phyloP scores from a whole-genome alignment of 2,888 invertebrate species.

The Hedya salicella region DNA sequence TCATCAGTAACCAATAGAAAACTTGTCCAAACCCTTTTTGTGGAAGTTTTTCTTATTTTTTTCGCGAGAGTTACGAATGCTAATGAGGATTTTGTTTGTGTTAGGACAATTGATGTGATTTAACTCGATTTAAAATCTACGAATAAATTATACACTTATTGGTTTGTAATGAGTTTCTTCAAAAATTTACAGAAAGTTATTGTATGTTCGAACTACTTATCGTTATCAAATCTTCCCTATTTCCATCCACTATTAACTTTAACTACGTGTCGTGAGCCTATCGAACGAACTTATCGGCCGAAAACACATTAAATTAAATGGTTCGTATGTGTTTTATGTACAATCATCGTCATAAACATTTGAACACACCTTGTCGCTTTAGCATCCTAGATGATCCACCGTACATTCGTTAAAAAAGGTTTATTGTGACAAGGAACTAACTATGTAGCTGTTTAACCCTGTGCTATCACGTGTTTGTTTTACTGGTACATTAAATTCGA shows the following conservation, averaged over 20 bases:
- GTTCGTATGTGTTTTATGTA: neutral
- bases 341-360: neutral
- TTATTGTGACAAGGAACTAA: neutral
- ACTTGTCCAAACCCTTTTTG: constrained; percentile 39
- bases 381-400: neutral
- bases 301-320: neutral
- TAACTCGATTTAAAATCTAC: neutral
- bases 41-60: constrained; percentile 41
- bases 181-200: too few species aligned
- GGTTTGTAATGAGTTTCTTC: too few species aligned
- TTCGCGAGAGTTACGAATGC: constrained; percentile 45
- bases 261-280: too few species aligned
- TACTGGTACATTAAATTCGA: neutral
- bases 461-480: neutral
- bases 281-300: neutral
- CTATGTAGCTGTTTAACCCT: too few species aligned
- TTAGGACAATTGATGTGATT: neutral
- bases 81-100: constrained; percentile 36
- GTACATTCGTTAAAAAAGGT: neutral
- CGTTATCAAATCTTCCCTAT: too few species aligned
- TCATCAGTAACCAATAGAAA: constrained; percentile 46
- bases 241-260: neutral
- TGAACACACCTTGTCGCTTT: neutral
- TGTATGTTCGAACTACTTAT: too few species aligned
- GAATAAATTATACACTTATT: neutral